Evolutionary conservation across 2,113 vertebrate genomes (phyloP), one percentile per base, ranked within the genome.

Genomic region (Heterotilapia buettikoferi): DNA sequence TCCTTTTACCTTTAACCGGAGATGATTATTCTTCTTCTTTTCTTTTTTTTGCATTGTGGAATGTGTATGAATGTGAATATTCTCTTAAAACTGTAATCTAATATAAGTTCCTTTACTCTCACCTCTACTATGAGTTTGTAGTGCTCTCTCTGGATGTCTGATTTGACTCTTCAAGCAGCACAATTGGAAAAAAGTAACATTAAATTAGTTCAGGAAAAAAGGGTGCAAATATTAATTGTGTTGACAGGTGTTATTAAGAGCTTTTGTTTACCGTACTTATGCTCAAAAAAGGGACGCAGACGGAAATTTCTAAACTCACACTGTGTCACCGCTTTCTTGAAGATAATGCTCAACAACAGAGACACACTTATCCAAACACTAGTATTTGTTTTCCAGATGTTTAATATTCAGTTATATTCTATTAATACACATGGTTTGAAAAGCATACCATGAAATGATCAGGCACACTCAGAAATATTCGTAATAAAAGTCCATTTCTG

Each of bases 31-130:
- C 96, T 97, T 95, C 97, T 97, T 97, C 96, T 97, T 95, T 97
- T 97, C 96, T 97, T 97, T 96, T 96, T 95, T 97, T 98, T 97
- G 96, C 90, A 94, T 97, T 97, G 95, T 97, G 96, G 93, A 96
- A 85, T 94, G 95, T 97, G 96, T 96, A 96, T 91, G 90, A 91
- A 82, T 94, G 96, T 93, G 92, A 89, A 95, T 86, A 94, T 93
- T 87, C 87, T 89, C 86, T 88, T 87, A 94, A 89, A 94, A 90
- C 80, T 93, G 86, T 88, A 94, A 92, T 93, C 89, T 78, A 96
- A 96, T 96, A 94, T 92, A 97, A 97, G 96, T 97, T 97, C 84
- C 88, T 96, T 95, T 92, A 90, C 95, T 96, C 97, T 97, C 94
- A 96, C 94, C 96, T 97, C 54, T 52, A 19, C 80, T 71, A 52